Conservation (phyloP, 1,140 invertebrate species). For the Solenopsis fugax region DNA sequence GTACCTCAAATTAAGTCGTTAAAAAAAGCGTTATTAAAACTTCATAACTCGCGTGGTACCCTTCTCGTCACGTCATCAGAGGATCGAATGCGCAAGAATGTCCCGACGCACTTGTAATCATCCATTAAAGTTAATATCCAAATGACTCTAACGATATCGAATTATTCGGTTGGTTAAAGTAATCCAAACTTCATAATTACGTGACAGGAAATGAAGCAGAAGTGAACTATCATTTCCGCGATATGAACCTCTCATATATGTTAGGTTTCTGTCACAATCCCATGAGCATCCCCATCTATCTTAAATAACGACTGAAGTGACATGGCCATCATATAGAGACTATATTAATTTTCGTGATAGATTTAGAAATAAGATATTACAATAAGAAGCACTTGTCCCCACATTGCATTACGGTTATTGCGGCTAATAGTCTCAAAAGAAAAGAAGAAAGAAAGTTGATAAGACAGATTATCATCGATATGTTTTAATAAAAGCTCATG, state of each 20-base stretch:
- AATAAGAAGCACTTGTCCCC: not conserved
- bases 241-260: conserved; percentile 39
- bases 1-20: conserved; percentile 1
- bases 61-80: conserved; percentile 20
- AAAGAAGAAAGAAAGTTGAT: not conserved
- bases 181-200: conserved; percentile 50
- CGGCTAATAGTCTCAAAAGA: not conserved
- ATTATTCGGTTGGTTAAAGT: conserved; percentile 30
- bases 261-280: conserved; percentile 7
- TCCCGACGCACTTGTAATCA: not conserved
- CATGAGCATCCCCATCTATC: not conserved
- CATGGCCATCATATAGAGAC: not conserved
- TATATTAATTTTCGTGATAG: not conserved
- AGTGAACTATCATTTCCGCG: conserved; percentile 22
- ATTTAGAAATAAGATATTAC: not conserved
- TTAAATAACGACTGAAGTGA: conserved; percentile 30
- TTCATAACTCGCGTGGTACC: conserved; percentile 12
- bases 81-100: conserved; percentile 19
- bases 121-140: conserved; percentile 33
- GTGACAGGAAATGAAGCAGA: conserved; percentile 23
- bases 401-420: not conserved
- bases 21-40: conserved; percentile 27
- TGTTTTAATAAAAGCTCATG: not conserved
- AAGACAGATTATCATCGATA: not conserved
- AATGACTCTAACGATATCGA: conserved; percentile 51